Evolutionary conservation across 1,140 invertebrate species (phyloP), one percentile per base, ranked within the genome.

Genomic region (Cheumatopsyche charites): DNA sequence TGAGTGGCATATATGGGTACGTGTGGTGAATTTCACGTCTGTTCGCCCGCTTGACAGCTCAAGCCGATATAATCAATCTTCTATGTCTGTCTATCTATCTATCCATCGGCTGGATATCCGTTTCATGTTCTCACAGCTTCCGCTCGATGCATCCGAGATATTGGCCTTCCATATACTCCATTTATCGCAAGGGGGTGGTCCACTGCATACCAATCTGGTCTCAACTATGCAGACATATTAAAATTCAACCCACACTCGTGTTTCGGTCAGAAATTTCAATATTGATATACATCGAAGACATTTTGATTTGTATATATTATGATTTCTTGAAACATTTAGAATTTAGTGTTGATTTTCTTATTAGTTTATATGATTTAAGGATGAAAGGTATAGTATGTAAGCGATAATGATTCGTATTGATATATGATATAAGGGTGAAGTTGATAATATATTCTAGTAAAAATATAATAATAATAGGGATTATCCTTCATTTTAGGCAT

Each of bases 1-100:
- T n/a, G n/a, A n/a, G n/a, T n/a, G n/a, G 23, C 17, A 19, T 11
- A 12, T 45, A 12, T 2, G 11, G 13, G 11, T 45, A 45, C 17
- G 43, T 45, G 17, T 52, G 49, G 23, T 7, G 55, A 21, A 25
- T 58, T 7, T 36, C 29, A 36, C 29, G 19, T 25, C 55, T 58
- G 9, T 36, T 36, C 29, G 3, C 29, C 29, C 23, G 21, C 55
- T 58, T 25, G 63, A 43, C 63, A 67, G 47, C 42, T 49, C 71
- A 26, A 15, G 71, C 55, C 21, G 71, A 72, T 72, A 36, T 36
- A 72, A 72, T 72, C 71, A 72, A 72, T 72, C 71, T 68, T 68
- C 66, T 43, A 62, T 63, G 63, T 19, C 9, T 26, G 17, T 71
- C 26, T 25, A 58, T 58, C 55, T 13, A 47, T 12, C 42, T 25